Evolutionary conservation across 2,888 invertebrate genomes (phyloP).

Genomic region (Lottia gigantea): DNA sequence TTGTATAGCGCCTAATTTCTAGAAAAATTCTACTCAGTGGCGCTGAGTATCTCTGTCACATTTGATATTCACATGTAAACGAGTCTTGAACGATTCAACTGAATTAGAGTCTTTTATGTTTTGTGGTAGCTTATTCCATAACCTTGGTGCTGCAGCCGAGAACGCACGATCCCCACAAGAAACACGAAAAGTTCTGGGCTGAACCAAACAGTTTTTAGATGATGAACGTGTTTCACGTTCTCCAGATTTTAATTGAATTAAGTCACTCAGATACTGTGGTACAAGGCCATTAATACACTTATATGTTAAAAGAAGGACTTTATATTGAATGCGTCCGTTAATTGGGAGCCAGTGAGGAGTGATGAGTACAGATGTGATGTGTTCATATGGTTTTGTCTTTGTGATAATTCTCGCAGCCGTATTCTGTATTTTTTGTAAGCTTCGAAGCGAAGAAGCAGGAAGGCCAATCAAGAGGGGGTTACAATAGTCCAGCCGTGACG

Average conservation of each 20-base stretch:
- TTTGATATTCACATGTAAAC: constrained; percentile 1
- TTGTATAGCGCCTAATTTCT: constrained; percentile 3
- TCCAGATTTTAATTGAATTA: not conserved
- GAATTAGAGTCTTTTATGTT: not conserved
- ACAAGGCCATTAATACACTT: constrained; percentile 11
- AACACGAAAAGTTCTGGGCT: not conserved
- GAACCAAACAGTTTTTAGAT: not conserved
- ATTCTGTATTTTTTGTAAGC: constrained; percentile 11
- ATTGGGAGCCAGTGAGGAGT: constrained; percentile 16
- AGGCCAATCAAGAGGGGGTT: not conserved
- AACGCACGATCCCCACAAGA: constrained; percentile 2
- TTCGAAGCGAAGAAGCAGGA: not conserved
- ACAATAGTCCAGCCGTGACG: constrained; percentile 8
- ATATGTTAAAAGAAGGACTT: constrained; percentile 9
- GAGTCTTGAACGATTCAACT: not conserved
- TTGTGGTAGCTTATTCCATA: constrained; percentile 13
- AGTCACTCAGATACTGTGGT: no score
- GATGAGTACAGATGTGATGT: constrained; percentile 10
- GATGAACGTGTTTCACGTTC: not conserved
- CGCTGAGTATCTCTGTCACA: not conserved
- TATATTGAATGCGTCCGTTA: constrained; percentile 1
- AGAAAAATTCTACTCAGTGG: not conserved
- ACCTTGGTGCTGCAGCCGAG: constrained; percentile 6
- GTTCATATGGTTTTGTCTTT: not conserved
- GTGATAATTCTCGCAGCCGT: constrained; percentile 14